These are phyloP conservation scores for Druon quercuslanigerum DNA, from an alignment of 1,140 invertebrate genomes.

Conservation along the genomic window DNA sequence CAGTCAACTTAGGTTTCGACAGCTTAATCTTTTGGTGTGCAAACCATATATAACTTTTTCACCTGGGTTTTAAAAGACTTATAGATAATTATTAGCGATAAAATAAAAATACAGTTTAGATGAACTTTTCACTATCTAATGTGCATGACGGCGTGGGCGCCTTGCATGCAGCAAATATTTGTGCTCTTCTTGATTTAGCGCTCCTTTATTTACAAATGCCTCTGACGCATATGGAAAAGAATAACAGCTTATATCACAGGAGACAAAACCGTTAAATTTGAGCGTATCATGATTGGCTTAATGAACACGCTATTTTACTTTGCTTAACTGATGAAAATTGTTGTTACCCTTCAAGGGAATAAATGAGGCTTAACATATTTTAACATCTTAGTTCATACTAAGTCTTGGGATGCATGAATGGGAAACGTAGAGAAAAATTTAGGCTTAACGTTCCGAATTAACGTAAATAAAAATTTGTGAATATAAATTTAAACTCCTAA, in stretches of 20 bases:
- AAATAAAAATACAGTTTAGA: background rate
- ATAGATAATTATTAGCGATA: background rate
- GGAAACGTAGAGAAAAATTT: slow-evolving; percentile 44
- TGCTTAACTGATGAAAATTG: slow-evolving; percentile 22
- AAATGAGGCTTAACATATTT: slow-evolving; percentile 27
- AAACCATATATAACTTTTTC: too few species aligned
- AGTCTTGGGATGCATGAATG: slow-evolving; percentile 42
- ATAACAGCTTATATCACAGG: slow-evolving; percentile 48
- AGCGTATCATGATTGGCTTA: slow-evolving; percentile 11
- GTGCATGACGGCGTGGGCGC: background rate
- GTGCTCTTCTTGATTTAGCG: too few species aligned
- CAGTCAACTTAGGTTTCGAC: too few species aligned
- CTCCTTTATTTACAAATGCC: background rate
- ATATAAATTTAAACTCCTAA: background rate
- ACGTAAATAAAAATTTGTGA: slow-evolving; percentile 48
- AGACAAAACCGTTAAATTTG: slow-evolving; percentile 8
- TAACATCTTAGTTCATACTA: slow-evolving; percentile 53
- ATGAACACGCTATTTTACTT: background rate
- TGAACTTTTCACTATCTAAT: background rate
- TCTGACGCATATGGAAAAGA: slow-evolving; percentile 33
- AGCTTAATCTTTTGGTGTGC: too few species aligned
- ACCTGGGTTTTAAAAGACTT: background rate
- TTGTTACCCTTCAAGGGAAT: background rate
- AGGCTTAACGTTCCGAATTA: slow-evolving; percentile 35
- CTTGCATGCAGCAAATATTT: background rate